These are phyloP conservation scores for Chascanopsetta lugubris DNA, from an alignment of 2,113 vertebrate genomes.

Conservation along the genomic window DNA sequence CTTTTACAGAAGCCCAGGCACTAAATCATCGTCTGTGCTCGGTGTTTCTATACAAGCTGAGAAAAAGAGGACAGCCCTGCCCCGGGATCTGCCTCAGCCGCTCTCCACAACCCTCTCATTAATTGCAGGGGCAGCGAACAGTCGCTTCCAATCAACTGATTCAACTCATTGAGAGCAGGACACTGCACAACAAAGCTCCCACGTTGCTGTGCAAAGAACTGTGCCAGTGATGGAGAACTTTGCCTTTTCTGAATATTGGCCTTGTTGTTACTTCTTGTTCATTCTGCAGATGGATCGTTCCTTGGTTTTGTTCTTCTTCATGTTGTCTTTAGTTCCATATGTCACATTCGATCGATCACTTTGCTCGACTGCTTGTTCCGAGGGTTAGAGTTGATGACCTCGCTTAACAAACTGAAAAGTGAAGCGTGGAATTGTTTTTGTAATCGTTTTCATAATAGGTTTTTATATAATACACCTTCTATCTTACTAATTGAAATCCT, in stretches of 20 bases:
- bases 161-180: slow-evolving; percentile 54
- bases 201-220: neutral
- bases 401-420: too few relatives aligned
- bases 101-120: slow-evolving; percentile 60
- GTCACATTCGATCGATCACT: too few relatives aligned
- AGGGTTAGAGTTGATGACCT: too few relatives aligned
- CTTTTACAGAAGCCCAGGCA: slow-evolving; percentile 63
- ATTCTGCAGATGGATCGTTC: too few relatives aligned
- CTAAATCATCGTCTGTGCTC: slow-evolving; percentile 69
- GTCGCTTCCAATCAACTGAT: slow-evolving; percentile 58
- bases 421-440: too few relatives aligned
- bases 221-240: neutral
- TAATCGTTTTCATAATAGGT: too few relatives aligned
- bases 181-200: neutral
- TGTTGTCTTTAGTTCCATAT: too few relatives aligned
- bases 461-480: too few relatives aligned
- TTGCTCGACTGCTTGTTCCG: too few relatives aligned
- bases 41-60: slow-evolving; percentile 55
- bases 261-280: too few relatives aligned
- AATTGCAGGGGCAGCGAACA: slow-evolving; percentile 64
- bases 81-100: slow-evolving; percentile 59
- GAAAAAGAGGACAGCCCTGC: slow-evolving; percentile 67
- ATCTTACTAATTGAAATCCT: too few relatives aligned
- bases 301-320: too few relatives aligned
- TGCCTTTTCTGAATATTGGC: neutral